Percentiles rank a stretch among this genome's conserved stretches.
These are phyloP conservation scores for Sweltsa coloradensis DNA, from an alignment of 1,140 invertebrate genomes.

Conservation along the genomic window DNA sequence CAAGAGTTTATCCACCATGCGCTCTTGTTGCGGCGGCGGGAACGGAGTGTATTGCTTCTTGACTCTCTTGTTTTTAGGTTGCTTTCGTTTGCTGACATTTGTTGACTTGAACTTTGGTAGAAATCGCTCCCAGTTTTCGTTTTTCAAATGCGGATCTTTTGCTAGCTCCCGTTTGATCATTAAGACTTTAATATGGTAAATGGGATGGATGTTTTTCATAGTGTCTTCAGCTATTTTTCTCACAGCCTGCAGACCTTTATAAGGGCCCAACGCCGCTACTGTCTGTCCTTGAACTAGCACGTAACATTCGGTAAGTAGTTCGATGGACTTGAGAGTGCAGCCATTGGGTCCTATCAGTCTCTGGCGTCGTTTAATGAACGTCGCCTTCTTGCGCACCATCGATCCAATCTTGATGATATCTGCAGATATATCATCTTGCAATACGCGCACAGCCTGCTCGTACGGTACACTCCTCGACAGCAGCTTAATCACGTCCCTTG, in stretches of 20 bases:
- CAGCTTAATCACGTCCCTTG: slow-evolving; percentile 91
- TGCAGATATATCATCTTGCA: slow-evolving; percentile 82
- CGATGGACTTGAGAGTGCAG: slow-evolving; percentile 94
- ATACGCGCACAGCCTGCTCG: slow-evolving; percentile 78
- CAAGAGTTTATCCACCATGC: slow-evolving; percentile 88
- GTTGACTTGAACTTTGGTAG: slow-evolving; percentile 92
- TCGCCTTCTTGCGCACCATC: slow-evolving; percentile 81
- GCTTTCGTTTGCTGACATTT: slow-evolving; percentile 72
- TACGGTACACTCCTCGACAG: slow-evolving; percentile 92
- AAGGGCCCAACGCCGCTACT: slow-evolving; percentile 91
- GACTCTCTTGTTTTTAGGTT: slow-evolving; percentile 72
- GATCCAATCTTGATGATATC: slow-evolving; percentile 97
- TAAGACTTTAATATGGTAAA: slow-evolving; percentile 95
- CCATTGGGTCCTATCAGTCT: slow-evolving; percentile 94
- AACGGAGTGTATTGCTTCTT: slow-evolving; percentile 97
- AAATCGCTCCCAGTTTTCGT: slow-evolving; percentile 96
- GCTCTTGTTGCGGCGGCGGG: slow-evolving; percentile 84
- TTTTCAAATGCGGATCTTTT: slow-evolving; percentile 80
- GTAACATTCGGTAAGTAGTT: slow-evolving; percentile 96
- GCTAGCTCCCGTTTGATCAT: slow-evolving; percentile 96
- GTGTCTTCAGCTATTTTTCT: slow-evolving; percentile 89
- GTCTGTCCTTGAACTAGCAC: slow-evolving; percentile 95
- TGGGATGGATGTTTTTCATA: slow-evolving; percentile 99
- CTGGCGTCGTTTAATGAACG: slow-evolving; percentile 92
- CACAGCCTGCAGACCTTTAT: slow-evolving; percentile 80